Conservation (phyloP, 1,140 invertebrate species). For the Bombus huntii region DNA sequence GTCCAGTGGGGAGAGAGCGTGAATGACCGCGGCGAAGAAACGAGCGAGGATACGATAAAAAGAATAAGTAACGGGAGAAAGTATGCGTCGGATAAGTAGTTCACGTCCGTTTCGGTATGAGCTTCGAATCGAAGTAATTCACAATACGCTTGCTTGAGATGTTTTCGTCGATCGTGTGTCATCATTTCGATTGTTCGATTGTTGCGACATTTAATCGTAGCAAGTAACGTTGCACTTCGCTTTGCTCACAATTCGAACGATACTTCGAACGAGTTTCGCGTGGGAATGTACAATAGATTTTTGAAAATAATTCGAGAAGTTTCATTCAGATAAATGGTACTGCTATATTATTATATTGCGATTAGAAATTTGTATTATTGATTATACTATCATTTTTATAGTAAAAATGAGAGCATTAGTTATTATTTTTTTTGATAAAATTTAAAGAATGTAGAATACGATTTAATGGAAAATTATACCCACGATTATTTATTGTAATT, state of each 20-base stretch:
- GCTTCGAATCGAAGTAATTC: slow-evolving; percentile 9
- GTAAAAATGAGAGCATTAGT: neutral
- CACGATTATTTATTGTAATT: neutral
- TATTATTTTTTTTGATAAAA: neutral
- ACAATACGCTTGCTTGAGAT: neutral
- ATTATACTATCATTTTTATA: neutral
- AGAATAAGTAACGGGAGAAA: slow-evolving; percentile 53
- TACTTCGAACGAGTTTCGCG: neutral
- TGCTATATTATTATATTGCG: neutral
- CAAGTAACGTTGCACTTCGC: neutral
- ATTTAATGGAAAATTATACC: neutral
- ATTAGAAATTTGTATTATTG: neutral
- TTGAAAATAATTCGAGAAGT: neutral
- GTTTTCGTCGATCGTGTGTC: neutral
- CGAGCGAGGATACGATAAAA: slow-evolving; percentile 30
- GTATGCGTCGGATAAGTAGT: slow-evolving; percentile 43
- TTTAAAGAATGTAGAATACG: neutral
- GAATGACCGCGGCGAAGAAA: slow-evolving; percentile 48
- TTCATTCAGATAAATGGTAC: neutral
- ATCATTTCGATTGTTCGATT: neutral
- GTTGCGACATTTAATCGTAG: neutral
- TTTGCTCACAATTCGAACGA: neutral
- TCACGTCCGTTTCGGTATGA: neutral
- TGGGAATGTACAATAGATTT: no score
- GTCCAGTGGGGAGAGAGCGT: slow-evolving; percentile 34